phyloP scores from a whole-genome alignment of 2,113 vertebrate genomes.

The Pyxicephalus adspersus region DNA sequence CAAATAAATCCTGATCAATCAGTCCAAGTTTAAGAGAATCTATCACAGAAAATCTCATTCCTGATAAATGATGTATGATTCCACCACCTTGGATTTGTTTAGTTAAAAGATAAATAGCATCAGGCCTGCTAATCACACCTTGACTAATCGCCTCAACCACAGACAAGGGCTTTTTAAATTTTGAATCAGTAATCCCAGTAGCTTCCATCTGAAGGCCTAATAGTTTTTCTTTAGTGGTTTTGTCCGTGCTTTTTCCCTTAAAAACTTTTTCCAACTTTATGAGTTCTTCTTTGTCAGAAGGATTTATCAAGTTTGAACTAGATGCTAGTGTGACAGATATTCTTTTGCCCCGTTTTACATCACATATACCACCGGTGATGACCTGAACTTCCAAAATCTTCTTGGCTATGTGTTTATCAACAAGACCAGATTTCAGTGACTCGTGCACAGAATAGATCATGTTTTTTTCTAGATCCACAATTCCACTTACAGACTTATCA shows the following conservation, averaged over 20 bases:
- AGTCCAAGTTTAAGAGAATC: constrained; percentile 79
- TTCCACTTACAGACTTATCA: constrained; percentile 85
- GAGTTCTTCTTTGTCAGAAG: constrained; percentile 72
- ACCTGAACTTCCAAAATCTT: constrained; percentile 89
- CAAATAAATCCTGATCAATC: constrained; percentile 70
- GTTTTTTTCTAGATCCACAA: constrained; percentile 79
- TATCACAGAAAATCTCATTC: constrained; percentile 82
- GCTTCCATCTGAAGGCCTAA: constrained; percentile 85
- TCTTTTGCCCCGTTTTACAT: constrained; percentile 84
- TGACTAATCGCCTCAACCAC: constrained; percentile 76
- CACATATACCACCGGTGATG: constrained; percentile 88
- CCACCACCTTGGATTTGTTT: constrained; percentile 89
- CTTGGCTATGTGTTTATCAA: constrained; percentile 80
- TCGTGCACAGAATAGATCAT: constrained; percentile 79
- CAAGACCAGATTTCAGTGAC: constrained; percentile 80
- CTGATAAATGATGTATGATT: constrained; percentile 86
- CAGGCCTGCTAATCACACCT: constrained; percentile 74
- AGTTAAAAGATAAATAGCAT: constrained; percentile 76
- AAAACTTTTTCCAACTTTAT: constrained; percentile 85
- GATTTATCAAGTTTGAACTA: constrained; percentile 84
- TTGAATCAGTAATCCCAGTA: constrained; percentile 83
- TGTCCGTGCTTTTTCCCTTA: constrained; percentile 78
- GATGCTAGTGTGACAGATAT: constrained; percentile 90
- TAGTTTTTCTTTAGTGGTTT: constrained; percentile 72
- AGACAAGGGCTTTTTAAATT: constrained; percentile 74